Conservation (phyloP, 2,113 vertebrate genomes). For the Dendrocopos noguchii region DNA sequence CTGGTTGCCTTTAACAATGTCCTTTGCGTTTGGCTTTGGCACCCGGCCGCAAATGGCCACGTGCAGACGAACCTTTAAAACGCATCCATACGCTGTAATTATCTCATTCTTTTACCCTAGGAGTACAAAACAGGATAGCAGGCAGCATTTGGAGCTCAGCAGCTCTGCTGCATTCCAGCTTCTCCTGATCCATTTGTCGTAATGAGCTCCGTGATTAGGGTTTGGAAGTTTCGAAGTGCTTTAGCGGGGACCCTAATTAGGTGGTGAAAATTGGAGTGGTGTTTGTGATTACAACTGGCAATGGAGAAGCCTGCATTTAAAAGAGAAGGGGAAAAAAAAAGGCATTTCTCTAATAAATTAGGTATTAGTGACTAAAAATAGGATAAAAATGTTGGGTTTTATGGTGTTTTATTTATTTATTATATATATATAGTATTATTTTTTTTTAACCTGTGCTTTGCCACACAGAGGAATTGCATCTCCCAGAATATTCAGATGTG, state of each 20-base stretch:
- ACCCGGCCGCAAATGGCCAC: not conserved
- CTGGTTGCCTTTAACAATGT: slow-evolving; percentile 5
- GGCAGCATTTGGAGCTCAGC: slow-evolving; percentile 25
- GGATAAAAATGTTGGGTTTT: not conserved
- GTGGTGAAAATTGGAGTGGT: slow-evolving; percentile 23
- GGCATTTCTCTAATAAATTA: not conserved
- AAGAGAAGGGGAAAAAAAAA: not conserved
- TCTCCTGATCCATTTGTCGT: slow-evolving; percentile 42
- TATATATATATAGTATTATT: no score
- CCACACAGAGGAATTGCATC: not conserved
- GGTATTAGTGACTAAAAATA: not conserved
- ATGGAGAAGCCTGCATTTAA: not conserved
- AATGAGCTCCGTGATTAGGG: slow-evolving; percentile 40
- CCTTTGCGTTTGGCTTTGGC: slow-evolving; percentile 31
- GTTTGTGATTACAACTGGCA: slow-evolving; percentile 13
- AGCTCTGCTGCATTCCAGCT: slow-evolving; percentile 18
- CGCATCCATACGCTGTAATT: slow-evolving; percentile 14
- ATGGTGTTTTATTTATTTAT: no score
- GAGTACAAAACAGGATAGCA: slow-evolving; percentile 18
- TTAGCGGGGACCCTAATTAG: slow-evolving; percentile 38
- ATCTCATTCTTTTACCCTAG: slow-evolving; percentile 18
- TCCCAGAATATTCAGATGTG: not conserved
- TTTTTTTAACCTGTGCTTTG: slow-evolving; percentile 21
- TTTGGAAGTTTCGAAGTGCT: slow-evolving; percentile 18
- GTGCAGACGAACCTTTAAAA: slow-evolving; percentile 26